Percentiles rank a stretch among this genome's conserved stretches.
phyloP scores from a whole-genome alignment of 2,113 vertebrate species.

The Dendrocopos noguchii region DNA sequence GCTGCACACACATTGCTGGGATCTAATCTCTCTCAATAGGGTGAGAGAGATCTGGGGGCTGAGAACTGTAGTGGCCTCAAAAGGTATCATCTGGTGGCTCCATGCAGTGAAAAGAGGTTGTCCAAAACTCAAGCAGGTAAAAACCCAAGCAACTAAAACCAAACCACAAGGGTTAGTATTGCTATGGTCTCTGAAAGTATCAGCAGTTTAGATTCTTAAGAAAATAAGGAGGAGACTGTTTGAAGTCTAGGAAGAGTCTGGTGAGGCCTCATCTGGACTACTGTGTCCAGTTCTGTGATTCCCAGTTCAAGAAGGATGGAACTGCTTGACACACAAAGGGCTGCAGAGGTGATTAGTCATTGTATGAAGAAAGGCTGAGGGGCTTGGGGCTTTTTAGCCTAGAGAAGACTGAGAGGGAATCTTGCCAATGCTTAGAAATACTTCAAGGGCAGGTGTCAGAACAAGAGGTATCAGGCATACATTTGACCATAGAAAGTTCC shows the following conservation, averaged over 20 bases:
- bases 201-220: not conserved
- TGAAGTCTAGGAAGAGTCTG: not conserved
- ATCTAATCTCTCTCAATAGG: not conserved
- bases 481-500: too few species aligned
- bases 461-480: too few species aligned
- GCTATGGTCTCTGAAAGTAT: not conserved
- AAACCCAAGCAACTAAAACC: not conserved
- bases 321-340: too few species aligned
- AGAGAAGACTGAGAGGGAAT: too few species aligned
- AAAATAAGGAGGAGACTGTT: not conserved
- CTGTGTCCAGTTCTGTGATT: too few species aligned
- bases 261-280: too few species aligned
- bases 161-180: not conserved
- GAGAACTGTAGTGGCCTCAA: not conserved
- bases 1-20: fast-evolving
- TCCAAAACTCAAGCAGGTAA: not conserved
- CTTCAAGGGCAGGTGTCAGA: too few species aligned
- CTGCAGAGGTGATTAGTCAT: too few species aligned
- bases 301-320: too few species aligned
- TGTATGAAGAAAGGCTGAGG: too few species aligned
- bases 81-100: not conserved
- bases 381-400: too few species aligned
- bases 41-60: not conserved
- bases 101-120: not conserved
- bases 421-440: too few species aligned